Percentiles rank a stretch among this genome's conserved stretches.
phyloP scores from a whole-genome alignment of 1,140 invertebrate genomes.

The Temnothorax longispinosus region DNA sequence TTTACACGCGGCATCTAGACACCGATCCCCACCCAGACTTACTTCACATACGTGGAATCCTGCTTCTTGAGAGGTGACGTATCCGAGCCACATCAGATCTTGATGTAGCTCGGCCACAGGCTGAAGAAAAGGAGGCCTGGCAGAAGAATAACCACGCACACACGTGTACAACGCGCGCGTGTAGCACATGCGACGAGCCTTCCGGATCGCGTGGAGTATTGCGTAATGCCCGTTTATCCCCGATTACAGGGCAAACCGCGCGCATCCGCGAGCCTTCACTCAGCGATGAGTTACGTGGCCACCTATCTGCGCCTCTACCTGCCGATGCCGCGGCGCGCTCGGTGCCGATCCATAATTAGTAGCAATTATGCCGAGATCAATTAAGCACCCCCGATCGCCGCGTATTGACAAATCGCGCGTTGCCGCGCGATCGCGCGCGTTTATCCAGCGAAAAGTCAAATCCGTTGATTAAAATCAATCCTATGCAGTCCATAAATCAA shows the following conservation, averaged over 20 bases:
- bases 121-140: not conserved
- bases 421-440: not conserved
- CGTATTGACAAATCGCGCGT: not conserved
- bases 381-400: conserved; percentile 24
- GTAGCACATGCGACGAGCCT: conserved; percentile 51
- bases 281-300: conserved; percentile 21
- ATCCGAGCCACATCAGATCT: not conserved
- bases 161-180: not conserved
- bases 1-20: not conserved
- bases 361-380: conserved; percentile 63
- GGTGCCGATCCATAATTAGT: conserved; percentile 54
- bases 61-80: conserved; percentile 15
- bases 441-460: conserved; percentile 23
- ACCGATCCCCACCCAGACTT: conserved; percentile 13
- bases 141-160: conserved; percentile 15
- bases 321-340: not conserved
- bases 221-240: conserved; percentile 71
- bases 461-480: conserved; percentile 48
- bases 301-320: conserved; percentile 17
- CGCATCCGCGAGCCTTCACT: conserved; percentile 66
- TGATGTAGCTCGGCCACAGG: not conserved
- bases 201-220: conserved; percentile 71
- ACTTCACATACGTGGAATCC: conserved; percentile 16
- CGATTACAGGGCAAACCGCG: conserved; percentile 64
- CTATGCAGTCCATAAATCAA: not conserved